These are phyloP conservation scores for Mirza zaza DNA, from an alignment of 2,113 vertebrate species.

Conservation along the genomic window DNA sequence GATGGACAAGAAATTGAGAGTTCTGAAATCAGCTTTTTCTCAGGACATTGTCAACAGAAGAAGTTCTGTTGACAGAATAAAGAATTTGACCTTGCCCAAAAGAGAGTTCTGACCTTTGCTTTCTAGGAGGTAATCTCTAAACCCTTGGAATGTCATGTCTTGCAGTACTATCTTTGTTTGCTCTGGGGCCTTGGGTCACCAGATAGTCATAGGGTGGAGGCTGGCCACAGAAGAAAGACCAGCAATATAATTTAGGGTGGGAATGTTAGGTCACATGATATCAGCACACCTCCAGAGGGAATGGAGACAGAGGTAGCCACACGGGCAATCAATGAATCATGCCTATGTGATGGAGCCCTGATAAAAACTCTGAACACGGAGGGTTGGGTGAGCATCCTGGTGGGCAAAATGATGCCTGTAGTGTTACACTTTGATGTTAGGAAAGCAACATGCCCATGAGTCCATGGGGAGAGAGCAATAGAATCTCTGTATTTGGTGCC, in stretches of 20 bases:
- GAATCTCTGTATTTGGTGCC: background rate
- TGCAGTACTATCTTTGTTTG: background rate
- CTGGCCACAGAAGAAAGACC: background rate
- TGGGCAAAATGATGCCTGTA: background rate
- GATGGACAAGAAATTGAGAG: background rate
- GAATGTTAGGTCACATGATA: background rate
- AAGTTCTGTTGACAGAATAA: background rate
- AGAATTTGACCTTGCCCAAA: background rate
- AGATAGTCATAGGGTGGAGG: background rate
- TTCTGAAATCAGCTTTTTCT: slow-evolving; percentile 6
- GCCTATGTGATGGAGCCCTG: too few species aligned
- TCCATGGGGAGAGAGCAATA: background rate
- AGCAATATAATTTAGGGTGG: background rate
- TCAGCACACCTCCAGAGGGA: background rate
- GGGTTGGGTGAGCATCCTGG: background rate
- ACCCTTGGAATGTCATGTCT: background rate
- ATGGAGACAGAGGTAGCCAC: background rate
- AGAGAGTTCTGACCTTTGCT: background rate
- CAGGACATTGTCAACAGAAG: background rate
- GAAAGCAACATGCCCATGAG: background rate
- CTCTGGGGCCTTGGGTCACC: background rate
- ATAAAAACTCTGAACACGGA: background rate
- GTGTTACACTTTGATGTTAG: background rate
- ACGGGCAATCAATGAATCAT: background rate
- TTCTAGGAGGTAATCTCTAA: background rate